Evolutionary conservation across 2,888 invertebrate genomes (phyloP), one percentile per base, ranked within the genome.

Genomic region (Fragum fragum): DNA sequence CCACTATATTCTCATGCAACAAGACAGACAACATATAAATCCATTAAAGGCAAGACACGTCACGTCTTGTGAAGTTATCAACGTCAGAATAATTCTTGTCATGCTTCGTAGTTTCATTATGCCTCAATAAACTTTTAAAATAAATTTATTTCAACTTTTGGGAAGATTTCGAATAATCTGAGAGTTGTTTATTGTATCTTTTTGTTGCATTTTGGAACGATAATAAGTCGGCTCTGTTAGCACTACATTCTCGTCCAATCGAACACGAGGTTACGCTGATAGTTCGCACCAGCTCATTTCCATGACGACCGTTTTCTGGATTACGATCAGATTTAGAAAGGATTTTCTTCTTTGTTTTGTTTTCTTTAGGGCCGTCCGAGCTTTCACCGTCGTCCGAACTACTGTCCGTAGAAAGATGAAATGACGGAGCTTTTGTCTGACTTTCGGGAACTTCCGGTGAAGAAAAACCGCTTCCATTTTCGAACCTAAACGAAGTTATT

Each of bases 141-240:
- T n/a, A n/a, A n/a, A n/a, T n/a, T n/a, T n/a, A n/a, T n/a, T n/a
- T n/a, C n/a, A n/a, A n/a, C n/a, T n/a, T n/a, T n/a, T n/a, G n/a
- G n/a, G n/a, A n/a, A n/a, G n/a, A n/a, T n/a, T n/a, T n/a, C 14
- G 39, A 39, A 59, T 36, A 39, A 28, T 55, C 53, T 9, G 55
- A 66, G 9, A 78, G 29, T 26, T 69, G 57, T 39, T 70, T 76
- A n/a, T 73, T 61, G 29, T 71, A 83, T n/a, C 83, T 69, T 36
- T 68, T 73, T 16, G 76, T 42, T 26, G 75, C 76, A 32, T 83
- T 83, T 57, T 83, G 76, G 53, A 83, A 76, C 55, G 69, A 73
- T 9, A 52, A 42, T 18, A 61, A 68, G 47, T 83, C 72, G 9
- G 76, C 70, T n/a, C 83, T 21, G 18, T 68, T 59, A 14, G 74